These are phyloP conservation scores for Pipistrellus pygmaeus DNA, from an alignment of 2,797 vertebrate genomes.

Conservation along the genomic window DNA sequence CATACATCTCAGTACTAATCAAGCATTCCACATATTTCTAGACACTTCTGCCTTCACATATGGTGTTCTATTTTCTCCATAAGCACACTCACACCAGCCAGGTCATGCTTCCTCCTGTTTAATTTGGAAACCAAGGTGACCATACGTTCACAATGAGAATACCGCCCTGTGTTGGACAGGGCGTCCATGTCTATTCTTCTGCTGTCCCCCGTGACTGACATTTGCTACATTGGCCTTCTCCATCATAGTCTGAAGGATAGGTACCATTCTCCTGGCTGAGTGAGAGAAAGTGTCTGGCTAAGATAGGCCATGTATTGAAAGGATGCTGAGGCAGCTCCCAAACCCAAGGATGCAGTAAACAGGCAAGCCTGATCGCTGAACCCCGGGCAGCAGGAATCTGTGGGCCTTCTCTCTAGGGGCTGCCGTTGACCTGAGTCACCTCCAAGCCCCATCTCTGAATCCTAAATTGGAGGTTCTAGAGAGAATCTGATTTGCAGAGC, in stretches of 20 bases:
- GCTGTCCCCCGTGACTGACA: background rate
- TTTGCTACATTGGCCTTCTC: background rate
- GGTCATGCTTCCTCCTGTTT: background rate
- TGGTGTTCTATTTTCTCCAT: background rate
- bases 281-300: conserved; percentile 40
- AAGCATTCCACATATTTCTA: background rate
- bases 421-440: background rate
- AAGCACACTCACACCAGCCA: background rate
- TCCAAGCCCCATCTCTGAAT: background rate
- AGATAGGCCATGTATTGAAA: conserved; percentile 32
- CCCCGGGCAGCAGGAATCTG: background rate
- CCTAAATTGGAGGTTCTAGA: background rate
- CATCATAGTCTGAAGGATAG: background rate
- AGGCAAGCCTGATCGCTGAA: background rate
- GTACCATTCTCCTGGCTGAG: conserved; percentile 59
- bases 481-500: background rate
- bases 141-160: background rate
- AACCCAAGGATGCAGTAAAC: background rate
- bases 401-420: background rate
- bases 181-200: conserved; percentile 10
- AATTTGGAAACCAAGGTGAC: conserved; percentile 48
- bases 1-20: background rate
- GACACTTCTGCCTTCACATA: background rate
- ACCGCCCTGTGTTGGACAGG: background rate
- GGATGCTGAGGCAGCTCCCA: background rate